Conservation (phyloP, 2,113 vertebrate species). For the Nothocercus nigrocapillus region DNA sequence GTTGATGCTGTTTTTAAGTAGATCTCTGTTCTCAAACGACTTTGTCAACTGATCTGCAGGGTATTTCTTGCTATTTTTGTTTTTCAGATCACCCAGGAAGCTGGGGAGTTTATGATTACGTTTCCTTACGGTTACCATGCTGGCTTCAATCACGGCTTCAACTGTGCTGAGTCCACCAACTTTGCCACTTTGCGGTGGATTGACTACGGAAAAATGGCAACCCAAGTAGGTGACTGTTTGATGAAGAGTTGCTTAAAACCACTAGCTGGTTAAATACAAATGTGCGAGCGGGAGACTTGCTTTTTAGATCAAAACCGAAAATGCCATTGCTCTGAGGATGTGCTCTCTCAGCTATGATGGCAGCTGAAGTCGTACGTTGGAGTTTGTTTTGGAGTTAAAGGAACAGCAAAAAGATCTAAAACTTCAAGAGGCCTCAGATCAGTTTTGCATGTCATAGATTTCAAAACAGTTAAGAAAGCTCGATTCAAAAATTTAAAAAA, state of each 20-base stretch:
- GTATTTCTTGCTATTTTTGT: background rate
- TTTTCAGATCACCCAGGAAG: conserved; percentile 93
- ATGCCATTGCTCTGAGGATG: rapidly evolving
- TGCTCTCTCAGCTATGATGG: background rate
- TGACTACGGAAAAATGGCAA: conserved; percentile 96
- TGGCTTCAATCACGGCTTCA: conserved; percentile 98
- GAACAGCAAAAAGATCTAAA: background rate
- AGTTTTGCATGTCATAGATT: background rate
- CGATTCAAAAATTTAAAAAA: background rate
- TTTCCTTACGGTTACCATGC: conserved; percentile 98
- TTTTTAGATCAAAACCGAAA: background rate
- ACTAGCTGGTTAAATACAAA: rapidly evolving
- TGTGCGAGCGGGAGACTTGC: rapidly evolving
- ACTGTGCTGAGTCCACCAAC: conserved; percentile 97
- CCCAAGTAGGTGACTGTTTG: conserved; percentile 80
- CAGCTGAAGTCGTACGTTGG: rapidly evolving
- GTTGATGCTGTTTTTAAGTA: background rate
- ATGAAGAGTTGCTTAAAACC: background rate
- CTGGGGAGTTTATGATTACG: conserved; percentile 96
- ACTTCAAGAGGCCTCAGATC: rapidly evolving
- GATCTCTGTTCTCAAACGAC: background rate
- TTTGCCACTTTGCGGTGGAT: conserved; percentile 97
- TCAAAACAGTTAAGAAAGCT: background rate
- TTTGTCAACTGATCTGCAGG: background rate
- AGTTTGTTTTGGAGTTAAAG: background rate